Conservation (phyloP, 2,113 vertebrate species). For the Isurus oxyrinchus region DNA sequence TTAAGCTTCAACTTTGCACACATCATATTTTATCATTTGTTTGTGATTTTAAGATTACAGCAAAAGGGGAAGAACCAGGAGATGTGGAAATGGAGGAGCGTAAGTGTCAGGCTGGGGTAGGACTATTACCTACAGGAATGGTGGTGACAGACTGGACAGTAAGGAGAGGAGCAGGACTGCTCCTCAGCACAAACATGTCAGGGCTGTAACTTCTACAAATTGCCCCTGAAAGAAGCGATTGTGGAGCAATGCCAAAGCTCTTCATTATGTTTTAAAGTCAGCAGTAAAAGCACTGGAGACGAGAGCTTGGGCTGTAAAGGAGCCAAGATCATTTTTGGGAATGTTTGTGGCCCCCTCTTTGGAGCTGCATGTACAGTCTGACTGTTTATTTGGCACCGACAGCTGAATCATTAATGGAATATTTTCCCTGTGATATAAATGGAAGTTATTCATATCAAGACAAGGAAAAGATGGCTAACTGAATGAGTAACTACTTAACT, state of each 20-base stretch:
- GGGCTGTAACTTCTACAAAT: background rate
- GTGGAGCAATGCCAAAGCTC: background rate
- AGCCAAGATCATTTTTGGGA: background rate
- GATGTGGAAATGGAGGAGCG: background rate
- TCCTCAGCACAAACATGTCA: background rate
- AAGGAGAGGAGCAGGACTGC: background rate
- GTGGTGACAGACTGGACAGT: background rate
- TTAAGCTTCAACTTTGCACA: background rate
- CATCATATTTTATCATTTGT: background rate
- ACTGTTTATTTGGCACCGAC: background rate
- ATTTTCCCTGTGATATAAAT: slow-evolving; percentile 12
- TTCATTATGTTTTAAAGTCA: background rate
- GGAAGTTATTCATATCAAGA: background rate
- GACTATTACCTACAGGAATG: too few relatives aligned
- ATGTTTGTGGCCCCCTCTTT: slow-evolving; percentile 1
- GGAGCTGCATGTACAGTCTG: background rate
- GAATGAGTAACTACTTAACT: background rate
- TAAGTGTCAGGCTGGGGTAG: background rate
- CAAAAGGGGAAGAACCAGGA: background rate
- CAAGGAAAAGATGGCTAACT: background rate
- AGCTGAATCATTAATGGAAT: slow-evolving; percentile 24
- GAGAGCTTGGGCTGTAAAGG: background rate
- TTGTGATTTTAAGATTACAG: background rate
- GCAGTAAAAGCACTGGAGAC: background rate
- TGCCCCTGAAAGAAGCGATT: background rate